These are phyloP conservation scores for Silurus meridionalis DNA, from an alignment of 2,113 vertebrate species.

Conservation along the genomic window DNA sequence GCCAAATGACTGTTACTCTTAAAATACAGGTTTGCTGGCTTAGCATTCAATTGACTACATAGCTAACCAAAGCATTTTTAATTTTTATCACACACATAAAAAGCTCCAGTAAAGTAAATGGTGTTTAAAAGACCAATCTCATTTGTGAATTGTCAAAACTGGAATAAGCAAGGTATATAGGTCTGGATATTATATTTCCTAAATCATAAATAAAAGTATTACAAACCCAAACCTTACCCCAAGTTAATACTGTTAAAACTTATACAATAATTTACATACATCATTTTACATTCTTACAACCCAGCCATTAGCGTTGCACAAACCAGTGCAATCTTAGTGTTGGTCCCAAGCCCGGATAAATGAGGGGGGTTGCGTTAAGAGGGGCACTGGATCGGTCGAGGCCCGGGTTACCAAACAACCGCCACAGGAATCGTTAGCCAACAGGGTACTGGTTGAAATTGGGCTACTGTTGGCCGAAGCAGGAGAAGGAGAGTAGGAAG, in stretches of 20 bases:
- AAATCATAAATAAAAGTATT: background rate
- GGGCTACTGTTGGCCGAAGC: too few relatives aligned
- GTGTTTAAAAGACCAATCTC: background rate
- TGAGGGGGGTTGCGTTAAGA: too few relatives aligned
- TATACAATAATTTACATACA: background rate
- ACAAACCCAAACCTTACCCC: background rate
- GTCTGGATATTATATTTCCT: background rate
- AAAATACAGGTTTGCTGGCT: constrained; percentile 19
- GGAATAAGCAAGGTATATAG: background rate
- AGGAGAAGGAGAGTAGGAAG: too few relatives aligned
- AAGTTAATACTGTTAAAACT: background rate
- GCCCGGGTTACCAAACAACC: too few relatives aligned
- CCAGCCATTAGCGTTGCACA: too few relatives aligned
- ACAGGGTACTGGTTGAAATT: too few relatives aligned
- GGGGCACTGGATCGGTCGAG: too few relatives aligned
- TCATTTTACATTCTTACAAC: background rate
- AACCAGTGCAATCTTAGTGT: too few relatives aligned
- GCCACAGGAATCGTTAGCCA: too few relatives aligned
- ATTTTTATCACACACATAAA: background rate
- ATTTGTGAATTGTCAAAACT: background rate
- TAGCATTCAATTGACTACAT: constrained; percentile 5
- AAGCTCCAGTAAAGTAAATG: background rate
- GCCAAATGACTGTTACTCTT: constrained; percentile 20
- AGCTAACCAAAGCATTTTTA: background rate
- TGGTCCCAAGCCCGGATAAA: too few relatives aligned